Percentiles rank a stretch among this genome's conserved stretches.
phyloP scores from a whole-genome alignment of 2,797 vertebrate genomes.

The Pseudochirops corinnae region DNA sequence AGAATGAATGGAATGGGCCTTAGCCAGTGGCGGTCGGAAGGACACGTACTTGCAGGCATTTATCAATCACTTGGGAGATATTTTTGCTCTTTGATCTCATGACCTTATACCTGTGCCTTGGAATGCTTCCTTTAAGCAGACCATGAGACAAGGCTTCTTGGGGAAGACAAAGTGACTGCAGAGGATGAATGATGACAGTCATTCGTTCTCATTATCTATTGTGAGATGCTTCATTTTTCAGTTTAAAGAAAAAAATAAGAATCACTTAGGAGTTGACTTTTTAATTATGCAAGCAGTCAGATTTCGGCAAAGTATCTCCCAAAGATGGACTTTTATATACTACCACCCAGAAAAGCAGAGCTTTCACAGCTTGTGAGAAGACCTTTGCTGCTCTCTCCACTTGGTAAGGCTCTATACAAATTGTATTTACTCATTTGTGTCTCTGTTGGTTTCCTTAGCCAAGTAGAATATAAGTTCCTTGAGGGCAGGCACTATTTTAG shows the following conservation, averaged over 20 bases:
- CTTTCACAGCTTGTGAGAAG: neutral
- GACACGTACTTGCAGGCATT: slow-evolving; percentile 31
- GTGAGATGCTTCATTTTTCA: slow-evolving; percentile 83
- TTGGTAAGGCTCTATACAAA: neutral
- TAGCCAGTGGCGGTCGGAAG: neutral
- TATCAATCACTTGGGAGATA: slow-evolving; percentile 55
- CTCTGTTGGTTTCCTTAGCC: neutral
- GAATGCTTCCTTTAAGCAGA: slow-evolving; percentile 70
- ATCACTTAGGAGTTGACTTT: slow-evolving; percentile 74
- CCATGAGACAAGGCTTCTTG: slow-evolving; percentile 72
- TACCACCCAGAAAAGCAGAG: neutral
- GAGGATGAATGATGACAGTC: slow-evolving; percentile 82
- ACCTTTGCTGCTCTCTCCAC: neutral
- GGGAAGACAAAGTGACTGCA: slow-evolving; percentile 79
- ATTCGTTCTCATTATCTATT: slow-evolving; percentile 84
- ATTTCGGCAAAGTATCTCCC: slow-evolving; percentile 33
- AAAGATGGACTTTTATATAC: neutral
- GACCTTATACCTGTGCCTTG: slow-evolving; percentile 65
- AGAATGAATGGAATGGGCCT: neutral
- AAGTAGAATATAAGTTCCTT: neutral
- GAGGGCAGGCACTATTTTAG: neutral
- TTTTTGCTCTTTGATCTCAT: slow-evolving; percentile 61
- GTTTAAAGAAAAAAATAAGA: slow-evolving; percentile 42
- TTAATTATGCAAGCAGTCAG: slow-evolving; percentile 79
- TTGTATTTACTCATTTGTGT: neutral